Evolutionary conservation across 2,888 invertebrate genomes (phyloP).

Genomic region (Diarsia brunnea): DNA sequence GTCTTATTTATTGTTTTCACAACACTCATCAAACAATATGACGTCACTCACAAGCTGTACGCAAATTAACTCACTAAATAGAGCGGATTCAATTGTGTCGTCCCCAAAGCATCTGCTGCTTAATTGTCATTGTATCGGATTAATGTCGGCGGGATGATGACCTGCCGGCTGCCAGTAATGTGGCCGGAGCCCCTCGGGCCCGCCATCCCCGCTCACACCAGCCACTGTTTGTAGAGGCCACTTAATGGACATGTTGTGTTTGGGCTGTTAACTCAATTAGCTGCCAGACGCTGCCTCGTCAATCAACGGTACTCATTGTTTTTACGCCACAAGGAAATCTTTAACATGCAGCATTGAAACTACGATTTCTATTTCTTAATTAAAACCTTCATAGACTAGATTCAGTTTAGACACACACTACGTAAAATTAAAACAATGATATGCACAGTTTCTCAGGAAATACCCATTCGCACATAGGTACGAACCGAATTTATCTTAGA

Average conservation of each 20-base stretch:
- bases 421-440: conserved; percentile 64
- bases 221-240: conserved; percentile 76
- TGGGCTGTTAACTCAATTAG: conserved; percentile 88
- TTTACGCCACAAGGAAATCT: conserved; percentile 79
- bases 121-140: conserved; percentile 68
- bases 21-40: conserved; percentile 24
- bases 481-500: conserved; percentile 82
- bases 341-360: conserved; percentile 46
- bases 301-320: conserved; percentile 84
- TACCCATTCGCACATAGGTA: conserved; percentile 75
- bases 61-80: conserved; percentile 55
- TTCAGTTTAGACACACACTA: conserved; percentile 31
- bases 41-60: conserved; percentile 50
- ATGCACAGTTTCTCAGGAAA: conserved; percentile 69
- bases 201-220: conserved; percentile 57
- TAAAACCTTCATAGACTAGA: conserved; percentile 32
- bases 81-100: conserved; percentile 56
- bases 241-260: conserved; percentile 88
- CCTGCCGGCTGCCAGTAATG: conserved; percentile 57
- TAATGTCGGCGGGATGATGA: conserved; percentile 68
- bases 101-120: conserved; percentile 54
- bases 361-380: conserved; percentile 45
- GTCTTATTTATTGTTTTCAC: conserved; percentile 22
- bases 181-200: conserved; percentile 33
- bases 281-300: conserved; percentile 75